These are phyloP conservation scores for Saccostrea glomerata DNA, from an alignment of 1,140 invertebrate species.

Conservation along the genomic window DNA sequence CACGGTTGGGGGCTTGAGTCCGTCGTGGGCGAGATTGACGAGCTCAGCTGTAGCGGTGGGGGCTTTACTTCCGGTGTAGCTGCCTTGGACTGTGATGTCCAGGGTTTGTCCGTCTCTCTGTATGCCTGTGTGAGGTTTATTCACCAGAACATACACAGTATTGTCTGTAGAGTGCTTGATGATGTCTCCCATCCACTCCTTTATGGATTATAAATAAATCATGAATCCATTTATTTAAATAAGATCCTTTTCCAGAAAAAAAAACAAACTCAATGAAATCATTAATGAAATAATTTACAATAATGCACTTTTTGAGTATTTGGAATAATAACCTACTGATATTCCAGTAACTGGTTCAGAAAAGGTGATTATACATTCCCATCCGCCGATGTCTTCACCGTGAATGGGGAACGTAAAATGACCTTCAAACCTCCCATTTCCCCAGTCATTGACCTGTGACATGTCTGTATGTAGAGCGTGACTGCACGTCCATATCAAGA, in stretches of 20 bases:
- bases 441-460: slow-evolving; percentile 53
- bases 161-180: slow-evolving; percentile 48
- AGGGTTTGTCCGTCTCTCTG: slow-evolving; percentile 50
- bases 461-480: slow-evolving; percentile 34
- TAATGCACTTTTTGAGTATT: too few relatives aligned
- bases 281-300: too few relatives aligned
- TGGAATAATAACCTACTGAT: slow-evolving; percentile 35
- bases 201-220: not conserved
- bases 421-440: slow-evolving; percentile 52
- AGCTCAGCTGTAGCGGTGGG: slow-evolving; percentile 52
- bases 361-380: slow-evolving; percentile 59
- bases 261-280: too few relatives aligned
- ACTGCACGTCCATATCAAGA: not conserved
- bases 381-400: slow-evolving; percentile 54
- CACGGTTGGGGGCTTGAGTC: slow-evolving; percentile 40
- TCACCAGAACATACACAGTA: slow-evolving; percentile 50
- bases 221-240: too few relatives aligned
- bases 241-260: too few relatives aligned
- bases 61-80: slow-evolving; percentile 45
- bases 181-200: slow-evolving; percentile 59
- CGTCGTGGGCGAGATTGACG: slow-evolving; percentile 48
- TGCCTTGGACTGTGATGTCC: slow-evolving; percentile 49
- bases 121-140: slow-evolving; percentile 54
- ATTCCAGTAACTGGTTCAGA: slow-evolving; percentile 50
- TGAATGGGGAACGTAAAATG: slow-evolving; percentile 45